Conservation (phyloP, 2,113 vertebrate species). For the Microcebus griseorufus region DNA sequence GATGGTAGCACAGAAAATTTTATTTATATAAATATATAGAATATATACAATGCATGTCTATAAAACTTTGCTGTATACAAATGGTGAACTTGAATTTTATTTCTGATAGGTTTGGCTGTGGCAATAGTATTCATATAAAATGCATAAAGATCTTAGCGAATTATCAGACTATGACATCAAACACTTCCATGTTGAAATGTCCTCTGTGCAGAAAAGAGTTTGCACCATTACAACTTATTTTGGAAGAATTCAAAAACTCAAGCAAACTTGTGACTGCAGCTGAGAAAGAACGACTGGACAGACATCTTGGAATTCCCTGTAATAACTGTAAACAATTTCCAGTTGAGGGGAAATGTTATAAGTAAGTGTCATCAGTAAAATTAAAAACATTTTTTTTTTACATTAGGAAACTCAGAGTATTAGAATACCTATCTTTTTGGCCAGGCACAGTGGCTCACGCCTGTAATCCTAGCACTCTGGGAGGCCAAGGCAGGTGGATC, state of each 20-base stretch:
- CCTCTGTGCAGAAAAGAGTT: constrained; percentile 85
- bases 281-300: constrained; percentile 82
- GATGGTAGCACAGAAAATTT: background rate
- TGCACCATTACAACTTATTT: constrained; percentile 78
- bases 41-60: background rate
- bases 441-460: no score
- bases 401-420: background rate
- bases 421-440: background rate
- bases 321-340: constrained; percentile 81
- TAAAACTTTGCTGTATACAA: background rate
- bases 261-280: constrained; percentile 75
- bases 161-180: constrained; percentile 73
- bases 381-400: background rate
- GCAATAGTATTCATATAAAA: constrained; percentile 86
- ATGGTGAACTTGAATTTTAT: background rate
- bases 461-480: no score
- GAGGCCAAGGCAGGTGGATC: no score
- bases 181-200: constrained; percentile 79
- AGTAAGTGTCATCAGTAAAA: constrained; percentile 75
- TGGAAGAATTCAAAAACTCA: constrained; percentile 84
- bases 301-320: constrained; percentile 85
- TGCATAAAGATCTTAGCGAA: constrained; percentile 85
- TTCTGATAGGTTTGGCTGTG: constrained; percentile 84
- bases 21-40: background rate
- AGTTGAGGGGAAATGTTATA: constrained; percentile 82